Evolutionary conservation across 92 coral and sea anemone genomes (phyloP).

Genomic region (Meandrina meandrites): DNA sequence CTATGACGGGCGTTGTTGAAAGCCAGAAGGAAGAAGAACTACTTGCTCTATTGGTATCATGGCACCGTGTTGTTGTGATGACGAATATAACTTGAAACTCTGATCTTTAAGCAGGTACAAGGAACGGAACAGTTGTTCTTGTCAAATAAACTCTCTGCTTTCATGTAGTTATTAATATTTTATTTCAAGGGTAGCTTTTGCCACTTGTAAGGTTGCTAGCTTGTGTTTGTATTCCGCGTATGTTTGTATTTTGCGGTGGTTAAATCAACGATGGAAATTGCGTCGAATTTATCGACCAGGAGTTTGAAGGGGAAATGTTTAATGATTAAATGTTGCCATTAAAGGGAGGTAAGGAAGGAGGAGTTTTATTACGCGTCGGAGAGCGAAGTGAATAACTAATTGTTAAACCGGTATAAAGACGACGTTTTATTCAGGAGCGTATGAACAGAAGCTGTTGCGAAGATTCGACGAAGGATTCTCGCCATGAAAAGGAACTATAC

Average conservation of each 20-base stretch:
- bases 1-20: no score
- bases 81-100: background rate
- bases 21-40: no score
- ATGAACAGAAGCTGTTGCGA: background rate
- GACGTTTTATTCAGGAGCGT: background rate
- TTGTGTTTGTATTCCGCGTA: background rate
- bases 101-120: slow-evolving; percentile 37
- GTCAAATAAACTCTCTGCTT: slow-evolving; percentile 24
- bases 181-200: slow-evolving; percentile 1
- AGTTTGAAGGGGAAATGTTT: background rate
- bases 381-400: background rate
- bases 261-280: background rate
- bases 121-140: slow-evolving; percentile 25
- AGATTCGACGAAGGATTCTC: background rate
- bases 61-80: no score
- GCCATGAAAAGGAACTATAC: background rate
- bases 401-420: background rate
- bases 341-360: background rate
- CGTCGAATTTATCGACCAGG: background rate
- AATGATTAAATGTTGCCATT: background rate
- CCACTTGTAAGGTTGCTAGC: background rate
- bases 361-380: background rate
- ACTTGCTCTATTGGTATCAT: no score
- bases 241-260: background rate
- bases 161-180: slow-evolving; percentile 28